Conservation (phyloP, 2,113 vertebrate species). For the Elgaria multicarinata region DNA sequence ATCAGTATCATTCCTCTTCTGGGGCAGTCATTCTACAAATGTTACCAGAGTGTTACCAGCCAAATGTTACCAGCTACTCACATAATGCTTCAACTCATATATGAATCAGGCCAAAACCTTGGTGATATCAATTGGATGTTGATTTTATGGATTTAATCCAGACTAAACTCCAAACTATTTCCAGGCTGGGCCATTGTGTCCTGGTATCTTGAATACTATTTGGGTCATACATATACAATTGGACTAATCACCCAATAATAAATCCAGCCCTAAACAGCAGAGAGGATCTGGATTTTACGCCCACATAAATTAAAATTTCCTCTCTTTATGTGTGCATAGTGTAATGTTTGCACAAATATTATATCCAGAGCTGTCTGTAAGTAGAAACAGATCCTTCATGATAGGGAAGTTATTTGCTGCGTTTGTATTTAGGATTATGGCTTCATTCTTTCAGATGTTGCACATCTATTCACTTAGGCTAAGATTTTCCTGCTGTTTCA, state of each 20-base stretch:
- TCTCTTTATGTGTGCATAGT: conserved; percentile 14
- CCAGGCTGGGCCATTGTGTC: background rate
- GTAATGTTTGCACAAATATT: conserved; percentile 46
- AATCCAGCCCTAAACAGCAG: background rate
- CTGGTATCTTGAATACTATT: background rate
- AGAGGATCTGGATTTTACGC: background rate
- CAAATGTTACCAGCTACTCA: background rate
- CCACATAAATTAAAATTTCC: background rate
- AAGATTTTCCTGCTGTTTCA: conserved; percentile 45
- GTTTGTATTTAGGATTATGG: conserved; percentile 51
- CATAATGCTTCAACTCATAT: background rate
- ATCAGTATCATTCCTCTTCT: too few species aligned
- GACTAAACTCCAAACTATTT: background rate
- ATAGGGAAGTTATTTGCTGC: conserved; percentile 61
- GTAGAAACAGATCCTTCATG: conserved; percentile 64
- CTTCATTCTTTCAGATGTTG: conserved; percentile 59
- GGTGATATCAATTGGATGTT: background rate
- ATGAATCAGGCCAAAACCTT: background rate
- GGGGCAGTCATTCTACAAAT: background rate
- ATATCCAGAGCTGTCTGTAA: conserved; percentile 17
- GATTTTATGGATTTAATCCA: background rate
- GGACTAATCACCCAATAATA: background rate
- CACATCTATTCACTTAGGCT: conserved; percentile 42
- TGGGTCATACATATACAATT: background rate
- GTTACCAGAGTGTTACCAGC: background rate